Percentiles rank a stretch among this genome's conserved stretches.
Conservation (phyloP, 2,797 vertebrate genomes). For the Lateolabrax maculatus region DNA sequence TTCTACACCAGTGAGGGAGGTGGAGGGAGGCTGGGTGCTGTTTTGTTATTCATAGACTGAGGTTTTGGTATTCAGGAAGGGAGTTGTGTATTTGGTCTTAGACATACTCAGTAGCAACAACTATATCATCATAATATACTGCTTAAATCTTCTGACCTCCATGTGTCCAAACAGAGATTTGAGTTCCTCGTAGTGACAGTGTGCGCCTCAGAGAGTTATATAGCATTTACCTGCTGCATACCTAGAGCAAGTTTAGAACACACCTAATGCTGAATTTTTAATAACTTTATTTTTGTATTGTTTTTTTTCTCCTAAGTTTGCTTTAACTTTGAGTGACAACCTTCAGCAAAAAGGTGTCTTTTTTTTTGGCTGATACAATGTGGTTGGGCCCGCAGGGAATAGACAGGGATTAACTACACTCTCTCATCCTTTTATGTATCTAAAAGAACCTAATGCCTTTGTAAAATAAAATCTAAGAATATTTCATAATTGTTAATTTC, state of each 20-base stretch:
- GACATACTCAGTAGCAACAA: conserved; percentile 52
- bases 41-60: conserved; percentile 66
- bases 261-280: neutral
- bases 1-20: conserved; percentile 39
- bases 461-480: conserved; percentile 3
- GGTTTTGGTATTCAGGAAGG: conserved; percentile 64
- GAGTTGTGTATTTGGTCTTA: conserved; percentile 59
- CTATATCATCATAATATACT: conserved; percentile 49
- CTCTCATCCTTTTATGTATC: neutral
- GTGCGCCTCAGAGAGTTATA: conserved; percentile 30
- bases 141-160: conserved; percentile 61
- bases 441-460: conserved; percentile 24
- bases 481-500: conserved; percentile 7
- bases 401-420: conserved; percentile 2
- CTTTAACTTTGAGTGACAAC: conserved; percentile 35
- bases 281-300: conserved; percentile 3
- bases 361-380: neutral
- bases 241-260: conserved; percentile 6
- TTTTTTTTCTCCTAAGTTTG: conserved; percentile 37
- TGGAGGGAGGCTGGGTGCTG: conserved; percentile 21
- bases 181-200: conserved; percentile 26
- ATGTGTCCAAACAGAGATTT: conserved; percentile 49
- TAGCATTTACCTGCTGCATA: conserved; percentile 29
- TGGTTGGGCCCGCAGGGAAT: neutral
- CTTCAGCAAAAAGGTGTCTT: conserved; percentile 1